These are phyloP conservation scores for Montipora efflorescens DNA, from an alignment of 64 coral and sea anemone genomes.

Conservation along the genomic window DNA sequence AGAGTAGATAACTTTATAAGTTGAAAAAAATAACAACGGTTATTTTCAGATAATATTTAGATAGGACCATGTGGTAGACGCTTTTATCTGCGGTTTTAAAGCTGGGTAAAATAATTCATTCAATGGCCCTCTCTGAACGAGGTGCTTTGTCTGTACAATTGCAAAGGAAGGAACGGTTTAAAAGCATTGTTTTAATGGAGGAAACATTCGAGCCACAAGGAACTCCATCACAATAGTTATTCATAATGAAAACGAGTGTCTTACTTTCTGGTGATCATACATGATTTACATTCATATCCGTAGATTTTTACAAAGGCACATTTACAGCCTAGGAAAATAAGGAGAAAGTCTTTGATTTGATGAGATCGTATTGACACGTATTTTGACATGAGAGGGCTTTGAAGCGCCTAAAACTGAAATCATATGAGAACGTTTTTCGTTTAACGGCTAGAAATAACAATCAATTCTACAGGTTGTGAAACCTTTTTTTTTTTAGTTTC, in stretches of 20 bases:
- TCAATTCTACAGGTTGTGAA: not conserved
- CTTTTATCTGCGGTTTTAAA: not conserved
- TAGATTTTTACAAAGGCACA: not conserved
- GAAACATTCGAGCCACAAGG: not conserved
- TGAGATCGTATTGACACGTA: not conserved
- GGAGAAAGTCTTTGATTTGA: not conserved
- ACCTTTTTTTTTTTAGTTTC: no score
- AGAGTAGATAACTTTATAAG: no score
- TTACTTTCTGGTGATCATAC: not conserved
- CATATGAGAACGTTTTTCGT: not conserved
- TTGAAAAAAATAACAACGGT: no score
- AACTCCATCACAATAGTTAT: not conserved
- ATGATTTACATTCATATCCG: no score
- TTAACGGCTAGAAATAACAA: not conserved
- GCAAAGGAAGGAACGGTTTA: not conserved
- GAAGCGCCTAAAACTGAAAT: no score
- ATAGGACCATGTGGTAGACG: no score
- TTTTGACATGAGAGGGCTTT: not conserved
- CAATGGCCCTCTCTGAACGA: not conserved
- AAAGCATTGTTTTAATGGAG: not conserved
- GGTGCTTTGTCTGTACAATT: not conserved
- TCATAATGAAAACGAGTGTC: not conserved
- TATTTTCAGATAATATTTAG: no score
- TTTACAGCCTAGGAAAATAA: not conserved
- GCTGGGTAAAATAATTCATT: not conserved